These are phyloP conservation scores for Paradoxurus hermaphroditus DNA, from an alignment of 2,113 vertebrate genomes.

Conservation along the genomic window DNA sequence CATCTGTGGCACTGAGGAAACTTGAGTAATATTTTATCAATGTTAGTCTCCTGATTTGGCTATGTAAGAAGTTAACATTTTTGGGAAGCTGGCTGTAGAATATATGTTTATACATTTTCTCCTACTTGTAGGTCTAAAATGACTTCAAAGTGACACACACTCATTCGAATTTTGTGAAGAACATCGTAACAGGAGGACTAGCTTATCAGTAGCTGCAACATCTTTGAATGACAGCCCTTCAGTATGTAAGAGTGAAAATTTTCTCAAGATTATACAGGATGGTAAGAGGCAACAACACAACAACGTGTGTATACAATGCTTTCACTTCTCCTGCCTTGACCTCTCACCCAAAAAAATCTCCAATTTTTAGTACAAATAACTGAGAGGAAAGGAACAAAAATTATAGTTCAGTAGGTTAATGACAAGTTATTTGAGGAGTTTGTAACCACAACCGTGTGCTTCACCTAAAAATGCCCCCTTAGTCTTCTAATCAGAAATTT, in stretches of 20 bases:
- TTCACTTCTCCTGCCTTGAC: background rate
- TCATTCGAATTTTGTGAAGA: background rate
- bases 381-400: background rate
- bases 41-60: conserved; percentile 15
- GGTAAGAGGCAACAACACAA: background rate
- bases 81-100: background rate
- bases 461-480: conserved; percentile 1
- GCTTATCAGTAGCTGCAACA: background rate
- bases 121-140: conserved; percentile 20
- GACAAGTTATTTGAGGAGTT: background rate
- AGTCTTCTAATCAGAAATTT: conserved; percentile 32
- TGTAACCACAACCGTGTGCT: background rate
- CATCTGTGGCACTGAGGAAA: background rate
- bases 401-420: background rate
- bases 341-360: background rate
- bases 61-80: background rate
- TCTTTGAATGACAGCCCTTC: background rate
- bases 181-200: background rate
- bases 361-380: background rate
- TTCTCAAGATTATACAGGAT: background rate
- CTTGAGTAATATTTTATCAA: background rate
- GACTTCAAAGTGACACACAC: background rate
- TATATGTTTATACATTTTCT: background rate
- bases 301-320: background rate
- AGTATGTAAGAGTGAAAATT: background rate